Evolutionary conservation across 2,888 invertebrate genomes (phyloP), one percentile per base, ranked within the genome.

Genomic region (Achlya flavicornis): DNA sequence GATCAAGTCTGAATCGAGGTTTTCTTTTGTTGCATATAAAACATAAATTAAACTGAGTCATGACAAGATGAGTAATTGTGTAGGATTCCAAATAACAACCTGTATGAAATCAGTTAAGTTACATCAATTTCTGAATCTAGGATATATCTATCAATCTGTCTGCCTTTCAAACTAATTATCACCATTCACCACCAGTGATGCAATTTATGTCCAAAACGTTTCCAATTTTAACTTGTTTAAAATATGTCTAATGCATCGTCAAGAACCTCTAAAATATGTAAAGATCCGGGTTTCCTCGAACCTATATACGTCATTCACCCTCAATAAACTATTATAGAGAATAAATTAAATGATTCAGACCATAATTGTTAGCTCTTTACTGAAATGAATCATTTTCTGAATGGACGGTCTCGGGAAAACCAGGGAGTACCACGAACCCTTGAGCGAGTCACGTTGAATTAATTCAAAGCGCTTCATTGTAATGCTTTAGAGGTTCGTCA

Each of bases 381-480:
- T 76, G 68, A 72, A 74, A 65, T 87, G 86, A 86, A 71, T 87
- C 87, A 87, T 70, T 70, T 66, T 74, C 73, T 80, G 75, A 80
- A 81, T 78, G 76, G 75, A 67, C 61, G 58, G 72, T 76, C 64
- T 66, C 63, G 77, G 83, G 67, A 80, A 83, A 81, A 72, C 77
- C 83, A 75, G 48, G 70, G 64, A 63, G 64, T 68, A 73, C 69
- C 76, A 19, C 53, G 71, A 63, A 61, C 35, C 16, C 60, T 60
- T 60, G 60, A 43, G 12, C 43, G 41, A 60, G 38, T 43, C 41
- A 26, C 43, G 43, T 4, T 19, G 62, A 63, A 63, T 65, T 41
- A 12, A 41, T 41, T 41, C 41, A 41, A 41, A 41, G 26, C 48
- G 48, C 12, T 53, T 63, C 14, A 26, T 32, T 57, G 33, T 61